Evolutionary conservation across 2,888 invertebrate species (phyloP).

Genomic region (Laspeyria flexula): DNA sequence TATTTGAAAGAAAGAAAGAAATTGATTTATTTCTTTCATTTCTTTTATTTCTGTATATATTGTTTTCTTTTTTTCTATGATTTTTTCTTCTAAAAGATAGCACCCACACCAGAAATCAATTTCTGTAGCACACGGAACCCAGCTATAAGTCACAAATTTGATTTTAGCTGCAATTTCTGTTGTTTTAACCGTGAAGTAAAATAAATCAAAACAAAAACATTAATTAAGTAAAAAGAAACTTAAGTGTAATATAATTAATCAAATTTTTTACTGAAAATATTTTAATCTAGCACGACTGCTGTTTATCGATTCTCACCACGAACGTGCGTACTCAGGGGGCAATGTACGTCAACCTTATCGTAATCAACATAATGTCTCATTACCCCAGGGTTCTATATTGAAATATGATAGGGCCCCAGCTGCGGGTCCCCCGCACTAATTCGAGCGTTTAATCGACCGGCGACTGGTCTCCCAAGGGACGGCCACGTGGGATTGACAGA

Average conservation of each 20-base stretch:
- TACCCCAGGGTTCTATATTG: constrained; percentile 54
- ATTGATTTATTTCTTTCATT: too few species aligned
- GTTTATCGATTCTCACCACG: constrained; percentile 32
- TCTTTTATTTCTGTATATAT: too few species aligned
- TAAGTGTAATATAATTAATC: background rate
- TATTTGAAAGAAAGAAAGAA: too few species aligned
- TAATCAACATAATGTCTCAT: constrained; percentile 48
- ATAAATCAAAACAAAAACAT: too few species aligned
- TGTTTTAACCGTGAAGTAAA: too few species aligned
- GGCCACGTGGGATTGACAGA: constrained; percentile 1
- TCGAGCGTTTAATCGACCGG: constrained; percentile 64
- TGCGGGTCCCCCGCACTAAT: constrained; percentile 64
- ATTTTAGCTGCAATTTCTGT: too few species aligned
- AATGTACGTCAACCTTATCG: constrained; percentile 43
- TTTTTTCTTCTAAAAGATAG: too few species aligned
- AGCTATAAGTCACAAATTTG: too few species aligned
- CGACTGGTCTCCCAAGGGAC: constrained; percentile 31
- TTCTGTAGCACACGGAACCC: too few species aligned
- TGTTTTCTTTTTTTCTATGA: too few species aligned
- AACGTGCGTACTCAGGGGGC: constrained; percentile 38
- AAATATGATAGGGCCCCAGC: constrained; percentile 73
- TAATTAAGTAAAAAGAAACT: background rate
- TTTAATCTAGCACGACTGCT: constrained; percentile 12
- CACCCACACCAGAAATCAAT: too few species aligned
- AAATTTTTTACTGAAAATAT: too few species aligned